Base-by-base conservation (phyloP, 1,140 invertebrate species). In the Phortica variegata region DNA sequence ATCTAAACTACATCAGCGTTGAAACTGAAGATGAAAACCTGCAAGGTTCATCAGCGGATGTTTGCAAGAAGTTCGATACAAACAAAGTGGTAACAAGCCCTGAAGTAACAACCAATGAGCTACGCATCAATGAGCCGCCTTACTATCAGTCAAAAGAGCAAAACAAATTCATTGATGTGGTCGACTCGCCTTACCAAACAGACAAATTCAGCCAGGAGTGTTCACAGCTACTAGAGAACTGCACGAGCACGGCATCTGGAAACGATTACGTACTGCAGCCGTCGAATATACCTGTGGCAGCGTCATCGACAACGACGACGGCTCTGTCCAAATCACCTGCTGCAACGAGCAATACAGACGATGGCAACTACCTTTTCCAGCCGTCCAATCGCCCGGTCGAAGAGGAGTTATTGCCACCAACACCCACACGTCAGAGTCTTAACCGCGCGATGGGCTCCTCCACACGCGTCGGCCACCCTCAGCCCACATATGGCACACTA, bases 321-420 rank as follows among this genome's bases (percentile, higher is more conserved):
- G 33, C 26, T 21, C 29, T 17, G 20, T 15, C n/a, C 5, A n/a
- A 32, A 23, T 21, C 39, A 41, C n/a, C n/a, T 17, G 32, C 5
- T n/a, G 20, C 5, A 26, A 26, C 23, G 23, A 26, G 19, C 19
- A 8, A 31, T 19, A 33, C 43, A 5, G 65, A 73, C 23, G 62
- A 74, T 53, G 68, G 68, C 49, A 81, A 83, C 52, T 83, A 83
- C 50, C 58, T 83, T 51, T 78, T 81, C 10, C 82, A 83, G 61
- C 82, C 81, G 6, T 83, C 82, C 0, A 83, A 83, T 52, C 80
- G 80, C 9, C 82, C 82, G 55, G 81, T 83, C 6, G 69, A 75
- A 36, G 55, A 69, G 21, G 52, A 56, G 15, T 44, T 63, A 19
- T 40, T 68, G 8, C 12, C 32, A 12, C 17, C n/a, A 17, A 26